Evolutionary conservation across 1,140 invertebrate genomes (phyloP), one percentile per base, ranked within the genome.

Genomic region (Musca domestica): DNA sequence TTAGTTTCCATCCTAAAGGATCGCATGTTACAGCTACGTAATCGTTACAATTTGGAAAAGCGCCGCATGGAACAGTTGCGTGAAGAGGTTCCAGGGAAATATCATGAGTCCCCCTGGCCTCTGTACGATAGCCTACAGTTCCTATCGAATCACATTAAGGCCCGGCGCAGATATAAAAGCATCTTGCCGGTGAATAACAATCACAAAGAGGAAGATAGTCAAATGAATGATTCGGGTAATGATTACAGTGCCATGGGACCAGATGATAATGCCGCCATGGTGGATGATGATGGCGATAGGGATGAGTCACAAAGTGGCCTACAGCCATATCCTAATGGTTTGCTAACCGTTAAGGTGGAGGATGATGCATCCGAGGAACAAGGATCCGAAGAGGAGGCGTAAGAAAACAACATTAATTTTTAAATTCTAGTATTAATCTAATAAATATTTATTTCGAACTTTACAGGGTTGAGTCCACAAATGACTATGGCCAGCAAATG

Each of bases 11-110:
- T 77, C 22, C 64, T 82, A 9, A 75, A 78, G 47, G 80, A 82
- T 47, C 80, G 80, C 5, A 81, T 82, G 73, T 70, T 78, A 6
- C 80, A 79, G 17, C 63, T 82, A 10, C 72, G 80, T 7, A 82
- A 82, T 71, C 80, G 80, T 15, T 82, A 81, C 48, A 82, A 82
- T 64, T 74, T 82, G 14, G 80, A 82, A 54, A 81, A 81, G 58
- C 73, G 80, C 5, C 78, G 80, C 2, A 63, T 81, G 2, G 80
- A 81, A 22, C 73, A 52, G 66, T 61, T 71, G 17, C 47, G 34
- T 15, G 67, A 67, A 61, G 73, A 71, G 19, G 56, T 70, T 65
- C 67, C n/a, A 10, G 47, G 67, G 6, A 58, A 69, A 7, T 67
- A 68, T 10, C 63, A 70, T n/a, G 64, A 66, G 23, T 79, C 78